Base-by-base conservation (phyloP, 2,797 vertebrate species). In the Halcyon chelicuti region DNA sequence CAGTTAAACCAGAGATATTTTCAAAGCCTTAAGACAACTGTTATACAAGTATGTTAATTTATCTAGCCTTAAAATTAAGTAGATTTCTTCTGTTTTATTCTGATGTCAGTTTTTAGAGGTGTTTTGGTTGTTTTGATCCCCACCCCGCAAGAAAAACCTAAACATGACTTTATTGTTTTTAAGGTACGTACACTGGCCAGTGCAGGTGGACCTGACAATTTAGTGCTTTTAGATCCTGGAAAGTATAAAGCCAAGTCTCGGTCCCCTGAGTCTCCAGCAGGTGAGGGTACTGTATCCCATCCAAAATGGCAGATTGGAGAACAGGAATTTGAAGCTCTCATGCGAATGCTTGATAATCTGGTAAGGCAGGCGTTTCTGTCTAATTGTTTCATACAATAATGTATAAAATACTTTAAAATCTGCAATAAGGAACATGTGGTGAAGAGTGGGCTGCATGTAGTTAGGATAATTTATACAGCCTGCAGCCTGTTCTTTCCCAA, bases 261-360 rank as follows among this genome's bases (percentile, higher is more conserved):
- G 68, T 98, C 99, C 88, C 98, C 98, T 1, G 99, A 98, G 97
- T 97, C 98, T 58, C 98, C 97, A 7, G 88, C 93, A 14, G 98
- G 97, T 16, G 99, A 99, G 25, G 98, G 98, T 80, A 97, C 98
- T 39, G 91, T 98, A 10, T 91, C 98, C 31, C 98, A 99, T 75
- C 99, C 99, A 39, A 99, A 98, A 94, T 99, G 99, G 99, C 99
- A 98, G 98, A 97, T 99, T 66, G 99, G 99, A 55, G 99, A 99
- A 98, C 99, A 99, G 97, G 99, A 99, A 91, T 99, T 99, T 94
- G 99, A 99, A 98, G 99, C 99, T 80, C 98, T 99, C 61, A 99
- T 99, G 99, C 98, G 99, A 98, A 99, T 99, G 99, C 98, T 99
- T 7, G 99, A 99, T 97, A 99, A 99, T 96, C 98, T 99, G 99